Percentiles rank a stretch among this genome's conserved stretches.
Evolutionary conservation across 2,113 vertebrate genomes (phyloP).

Genomic region (Ramphastos sulfuratus): DNA sequence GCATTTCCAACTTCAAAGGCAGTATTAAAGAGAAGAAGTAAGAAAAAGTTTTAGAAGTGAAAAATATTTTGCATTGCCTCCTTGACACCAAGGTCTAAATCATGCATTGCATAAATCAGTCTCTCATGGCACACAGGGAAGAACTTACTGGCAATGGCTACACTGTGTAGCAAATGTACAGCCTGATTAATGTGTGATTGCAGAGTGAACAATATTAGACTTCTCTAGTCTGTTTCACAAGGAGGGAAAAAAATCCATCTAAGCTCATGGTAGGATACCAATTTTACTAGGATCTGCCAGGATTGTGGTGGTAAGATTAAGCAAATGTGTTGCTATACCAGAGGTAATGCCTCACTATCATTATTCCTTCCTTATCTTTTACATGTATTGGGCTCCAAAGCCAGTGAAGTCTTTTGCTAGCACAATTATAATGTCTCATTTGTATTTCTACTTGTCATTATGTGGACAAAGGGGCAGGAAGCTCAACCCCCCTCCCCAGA

Average conservation of each 20-base stretch:
- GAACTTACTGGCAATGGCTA: background rate
- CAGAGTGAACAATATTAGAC: slow-evolving; percentile 25
- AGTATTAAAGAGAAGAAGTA: background rate
- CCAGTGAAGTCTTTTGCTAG: background rate
- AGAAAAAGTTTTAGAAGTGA: background rate
- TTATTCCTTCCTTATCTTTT: background rate
- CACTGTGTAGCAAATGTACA: background rate
- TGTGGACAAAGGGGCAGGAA: background rate
- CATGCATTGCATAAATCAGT: background rate
- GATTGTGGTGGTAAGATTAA: background rate
- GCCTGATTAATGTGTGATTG: background rate
- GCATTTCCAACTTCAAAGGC: background rate
- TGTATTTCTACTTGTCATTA: slow-evolving; percentile 23
- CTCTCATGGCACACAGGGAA: background rate
- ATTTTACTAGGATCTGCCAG: slow-evolving; percentile 2
- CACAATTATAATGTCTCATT: background rate
- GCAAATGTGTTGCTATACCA: background rate
- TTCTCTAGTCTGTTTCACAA: background rate
- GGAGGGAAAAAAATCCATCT: background rate
- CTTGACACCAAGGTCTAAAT: background rate
- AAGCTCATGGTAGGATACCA: background rate
- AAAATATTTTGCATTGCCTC: background rate
- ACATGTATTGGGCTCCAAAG: background rate
- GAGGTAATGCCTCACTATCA: slow-evolving; percentile 10
- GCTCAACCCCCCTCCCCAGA: background rate